phyloP scores from a whole-genome alignment of 2,888 invertebrate genomes.

The Parapristionchus giblindavisi region DNA sequence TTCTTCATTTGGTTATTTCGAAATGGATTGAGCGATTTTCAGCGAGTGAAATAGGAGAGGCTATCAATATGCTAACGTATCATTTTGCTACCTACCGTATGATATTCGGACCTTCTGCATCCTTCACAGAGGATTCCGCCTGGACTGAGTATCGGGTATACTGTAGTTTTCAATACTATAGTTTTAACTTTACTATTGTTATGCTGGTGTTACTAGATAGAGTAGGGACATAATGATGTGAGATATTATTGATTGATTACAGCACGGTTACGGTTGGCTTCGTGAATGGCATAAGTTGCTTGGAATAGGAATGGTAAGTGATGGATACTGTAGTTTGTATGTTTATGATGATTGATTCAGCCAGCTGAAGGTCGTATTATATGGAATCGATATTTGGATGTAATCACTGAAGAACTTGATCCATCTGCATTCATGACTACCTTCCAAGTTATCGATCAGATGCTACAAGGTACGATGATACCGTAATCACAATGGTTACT shows the following conservation, averaged over 20 bases:
- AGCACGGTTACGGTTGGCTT: no score
- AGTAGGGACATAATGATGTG: no score
- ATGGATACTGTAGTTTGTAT: no score
- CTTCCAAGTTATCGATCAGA: not conserved
- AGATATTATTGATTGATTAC: no score
- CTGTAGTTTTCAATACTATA: not conserved
- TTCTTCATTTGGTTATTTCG: no score
- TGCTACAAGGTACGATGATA: not conserved
- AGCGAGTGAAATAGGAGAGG: no score
- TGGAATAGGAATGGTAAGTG: no score
- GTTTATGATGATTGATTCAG: no score
- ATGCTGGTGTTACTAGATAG: not conserved
- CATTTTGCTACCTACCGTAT: constrained; percentile 32
- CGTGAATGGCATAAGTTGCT: no score
- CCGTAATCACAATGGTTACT: not conserved
- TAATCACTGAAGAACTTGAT: not conserved
- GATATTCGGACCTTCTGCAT: constrained; percentile 26
- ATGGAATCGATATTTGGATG: constrained; percentile 30
- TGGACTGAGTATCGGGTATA: constrained; percentile 14
- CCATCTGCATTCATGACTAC: not conserved
- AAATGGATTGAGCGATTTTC: no score
- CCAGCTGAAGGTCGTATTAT: constrained; percentile 1
- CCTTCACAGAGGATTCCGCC: not conserved
- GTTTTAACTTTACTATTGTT: not conserved
- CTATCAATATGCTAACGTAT: not conserved